A percentile compares a stretch with the other conserved stretches of the same genome.
Conservation (phyloP, 2,113 vertebrate genomes). For the Okapia johnstoni region DNA sequence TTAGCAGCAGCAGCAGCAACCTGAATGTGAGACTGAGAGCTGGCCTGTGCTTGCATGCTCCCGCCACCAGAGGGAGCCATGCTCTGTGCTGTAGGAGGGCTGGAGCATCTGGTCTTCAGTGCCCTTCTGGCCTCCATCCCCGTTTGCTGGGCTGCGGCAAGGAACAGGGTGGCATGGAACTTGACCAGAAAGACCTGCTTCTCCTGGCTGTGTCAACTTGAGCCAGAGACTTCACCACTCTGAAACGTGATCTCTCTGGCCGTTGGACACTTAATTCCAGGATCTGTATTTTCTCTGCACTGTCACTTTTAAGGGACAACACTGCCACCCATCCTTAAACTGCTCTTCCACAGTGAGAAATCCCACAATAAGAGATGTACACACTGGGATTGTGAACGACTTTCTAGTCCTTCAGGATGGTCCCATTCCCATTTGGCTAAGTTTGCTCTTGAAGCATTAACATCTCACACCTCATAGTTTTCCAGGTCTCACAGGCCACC, state of each 20-base stretch:
- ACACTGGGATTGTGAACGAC: background rate
- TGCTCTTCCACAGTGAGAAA: background rate
- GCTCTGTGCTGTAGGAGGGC: background rate
- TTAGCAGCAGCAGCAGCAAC: background rate
- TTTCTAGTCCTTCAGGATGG: background rate
- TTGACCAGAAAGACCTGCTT: background rate
- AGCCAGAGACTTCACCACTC: background rate
- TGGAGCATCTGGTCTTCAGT: background rate
- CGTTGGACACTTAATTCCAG: background rate
- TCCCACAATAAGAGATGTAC: background rate
- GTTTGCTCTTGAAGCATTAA: background rate
- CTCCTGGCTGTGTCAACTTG: constrained; percentile 6
- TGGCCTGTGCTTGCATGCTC: background rate
- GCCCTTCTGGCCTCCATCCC: background rate
- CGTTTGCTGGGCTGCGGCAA: background rate
- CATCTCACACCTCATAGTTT: background rate
- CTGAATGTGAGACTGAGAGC: constrained; percentile 58
- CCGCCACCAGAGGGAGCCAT: constrained; percentile 17
- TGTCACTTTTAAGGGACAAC: background rate
- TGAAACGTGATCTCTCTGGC: background rate
- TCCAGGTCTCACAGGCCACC: background rate
- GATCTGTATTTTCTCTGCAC: background rate
- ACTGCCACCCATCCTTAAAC: background rate
- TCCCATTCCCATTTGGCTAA: background rate
- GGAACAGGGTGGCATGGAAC: background rate